Base-by-base conservation (phyloP, 2,797 vertebrate species). In the Paratrypauchen microcephalus region DNA sequence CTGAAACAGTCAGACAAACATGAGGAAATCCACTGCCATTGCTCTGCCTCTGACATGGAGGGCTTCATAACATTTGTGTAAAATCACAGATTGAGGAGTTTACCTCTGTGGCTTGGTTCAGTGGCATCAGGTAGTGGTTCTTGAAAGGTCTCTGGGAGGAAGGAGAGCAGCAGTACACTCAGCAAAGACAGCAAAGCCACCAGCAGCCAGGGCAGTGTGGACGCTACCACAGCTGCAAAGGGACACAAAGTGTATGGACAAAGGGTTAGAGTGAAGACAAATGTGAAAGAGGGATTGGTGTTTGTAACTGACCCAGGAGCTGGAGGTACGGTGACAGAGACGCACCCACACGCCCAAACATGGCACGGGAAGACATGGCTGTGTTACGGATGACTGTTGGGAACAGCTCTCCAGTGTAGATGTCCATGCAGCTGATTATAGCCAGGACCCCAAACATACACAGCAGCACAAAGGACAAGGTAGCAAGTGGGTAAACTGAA, bases 341-440 rank as follows among this genome's bases (percentile, higher is more conserved):
- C 0, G 76, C 85, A 0, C 86, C 89, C 39, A 77, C 0, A 69
- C 79, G 85, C 65, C 81, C 76, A 69, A 86, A 83, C 52, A 64
- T 81, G 62, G 81, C 84, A 58, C 75, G 78, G 36, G 76, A 76
- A 0, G 85, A 83, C 85, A 89, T 75, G 0, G 82, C 79, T 0
- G 85, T 88, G 72, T 73, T 88, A 55, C 87, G 84, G 84, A 90
- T 83, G 63, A 80, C 66, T 3, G 85, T 90, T 58, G 87, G 87
- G 48, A 24, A 85, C 55, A 90, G 66, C 68, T 90, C 89, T 21
- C 83, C 67, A 0, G 77, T 81, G 57, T 70, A 73, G 0, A 75
- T 28, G 36, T 81, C 83, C 39, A 86, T 12, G 23, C 84, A 1
- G 1, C 39, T 60, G 0, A 0, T 24, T 5, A 65, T 72, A 0